Base-by-base conservation (phyloP, 1,140 invertebrate species). In the Lycorma delicatula region DNA sequence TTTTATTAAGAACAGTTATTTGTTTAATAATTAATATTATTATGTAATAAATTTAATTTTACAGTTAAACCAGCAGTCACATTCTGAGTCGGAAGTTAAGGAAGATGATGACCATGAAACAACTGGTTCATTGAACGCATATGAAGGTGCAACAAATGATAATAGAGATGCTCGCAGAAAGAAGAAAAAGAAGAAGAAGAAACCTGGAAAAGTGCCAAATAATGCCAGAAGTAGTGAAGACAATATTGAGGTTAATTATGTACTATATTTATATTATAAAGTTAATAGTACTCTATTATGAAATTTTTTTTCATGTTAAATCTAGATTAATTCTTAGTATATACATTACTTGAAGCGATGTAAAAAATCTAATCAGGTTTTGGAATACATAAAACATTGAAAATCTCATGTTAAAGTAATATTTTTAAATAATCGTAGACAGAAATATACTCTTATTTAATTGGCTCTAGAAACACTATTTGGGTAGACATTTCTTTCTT, bases 131-230 rank as follows among this genome's bases (percentile, higher is more conserved):
- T 75, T 76, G 27, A 71, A 75, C 23, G 75, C 74, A 13, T 61
- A 61, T 23, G 66, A 67, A 56, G 64, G 66, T 49, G 64, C 67
- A n/a, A 64, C 71, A n/a, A 68, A 71, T 53, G 61, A 67, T 6
- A 66, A 58, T 55, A 65, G 79, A 58, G 70, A 72, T 29, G 68
- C 72, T 12, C 75, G 76, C 36, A 74, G 76, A 53, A 81, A 79
- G 60, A 85, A 79, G 62, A 83, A 79, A 64, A 85, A 84, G 65
- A 85, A 83, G 66, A 83, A 80, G 66, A 78, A 77, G 62, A 79
- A 77, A 63, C 69, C 75, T 54, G 70, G 69, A 29, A 77, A 78
- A 65, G 69, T 64, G 36, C 59, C 71, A 20, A 71, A 68, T 64
- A 73, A 75, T 62, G 72, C 79, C 61, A 72, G 75, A 59, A 79